phyloP scores from a whole-genome alignment of 2,888 invertebrate species.

The Dryococelus australis region DNA sequence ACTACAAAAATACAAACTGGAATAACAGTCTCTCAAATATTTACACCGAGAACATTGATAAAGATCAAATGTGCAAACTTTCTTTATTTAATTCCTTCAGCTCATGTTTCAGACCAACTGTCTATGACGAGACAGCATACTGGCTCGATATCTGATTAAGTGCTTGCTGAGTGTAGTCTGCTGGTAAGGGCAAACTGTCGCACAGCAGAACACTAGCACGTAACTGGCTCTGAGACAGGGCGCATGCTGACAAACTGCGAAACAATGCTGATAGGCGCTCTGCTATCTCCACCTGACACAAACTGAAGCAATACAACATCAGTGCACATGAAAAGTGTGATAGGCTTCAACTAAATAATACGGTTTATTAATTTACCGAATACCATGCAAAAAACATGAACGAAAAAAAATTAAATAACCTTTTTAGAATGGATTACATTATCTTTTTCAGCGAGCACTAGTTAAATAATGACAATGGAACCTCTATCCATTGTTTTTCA shows the following conservation, averaged over 20 bases:
- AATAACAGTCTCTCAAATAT: neutral
- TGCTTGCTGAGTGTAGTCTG: slow-evolving; percentile 67
- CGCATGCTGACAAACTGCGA: neutral
- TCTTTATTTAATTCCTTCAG: neutral
- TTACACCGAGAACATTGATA: neutral
- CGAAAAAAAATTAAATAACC: too few species aligned
- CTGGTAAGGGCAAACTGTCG: slow-evolving; percentile 63
- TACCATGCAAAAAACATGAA: too few species aligned
- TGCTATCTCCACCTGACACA: slow-evolving; percentile 68
- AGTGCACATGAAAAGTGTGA: neutral
- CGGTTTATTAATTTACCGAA: neutral
- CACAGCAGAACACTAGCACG: neutral
- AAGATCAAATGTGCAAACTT: neutral
- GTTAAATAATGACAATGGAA: too few species aligned
- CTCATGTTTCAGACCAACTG: neutral
- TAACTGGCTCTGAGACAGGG: neutral
- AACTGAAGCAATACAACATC: slow-evolving; percentile 53
- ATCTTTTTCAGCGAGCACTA: too few species aligned
- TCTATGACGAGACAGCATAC: neutral
- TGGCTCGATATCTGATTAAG: slow-evolving; percentile 51
- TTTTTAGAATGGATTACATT: too few species aligned
- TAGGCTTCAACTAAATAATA: neutral
- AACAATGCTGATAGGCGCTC: slow-evolving; percentile 56
- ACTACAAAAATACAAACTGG: neutral
- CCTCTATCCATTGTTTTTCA: too few species aligned